These are phyloP conservation scores for Syritta pipiens DNA, from an alignment of 2,888 invertebrate genomes.

Conservation along the genomic window DNA sequence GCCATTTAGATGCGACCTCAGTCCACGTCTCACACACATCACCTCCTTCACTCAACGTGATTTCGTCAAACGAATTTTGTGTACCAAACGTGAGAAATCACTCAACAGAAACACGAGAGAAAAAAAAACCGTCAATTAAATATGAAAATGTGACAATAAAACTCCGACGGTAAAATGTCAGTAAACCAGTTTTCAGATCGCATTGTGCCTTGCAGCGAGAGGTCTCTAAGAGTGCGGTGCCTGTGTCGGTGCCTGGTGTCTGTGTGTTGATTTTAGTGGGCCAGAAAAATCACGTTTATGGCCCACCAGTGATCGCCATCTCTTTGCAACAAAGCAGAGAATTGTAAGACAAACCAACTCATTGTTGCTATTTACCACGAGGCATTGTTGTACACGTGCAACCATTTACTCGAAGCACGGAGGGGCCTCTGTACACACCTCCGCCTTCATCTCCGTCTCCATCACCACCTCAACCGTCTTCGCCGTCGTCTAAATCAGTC, in stretches of 20 bases:
- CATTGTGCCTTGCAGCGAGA: not conserved
- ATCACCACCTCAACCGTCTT: too few relatives aligned
- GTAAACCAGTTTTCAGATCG: conserved; percentile 42
- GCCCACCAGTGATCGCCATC: conserved; percentile 4
- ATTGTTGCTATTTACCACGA: conserved; percentile 46
- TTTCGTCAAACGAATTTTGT: conserved; percentile 21
- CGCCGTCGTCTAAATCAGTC: too few relatives aligned
- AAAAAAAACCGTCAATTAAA: conserved; percentile 49
- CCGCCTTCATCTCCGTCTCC: not conserved
- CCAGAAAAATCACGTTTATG: conserved; percentile 51
- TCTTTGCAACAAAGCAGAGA: not conserved
- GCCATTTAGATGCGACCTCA: too few relatives aligned
- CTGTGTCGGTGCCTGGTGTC: not conserved
- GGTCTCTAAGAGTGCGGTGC: not conserved
- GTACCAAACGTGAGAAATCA: conserved; percentile 11
- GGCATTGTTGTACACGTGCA: conserved; percentile 50
- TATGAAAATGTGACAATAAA: conserved; percentile 42
- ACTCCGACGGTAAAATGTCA: conserved; percentile 38
- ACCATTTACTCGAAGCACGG: too few relatives aligned
- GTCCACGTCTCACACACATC: not conserved
- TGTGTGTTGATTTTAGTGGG: conserved; percentile 39
- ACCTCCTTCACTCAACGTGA: not conserved
- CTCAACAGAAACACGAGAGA: too few relatives aligned
- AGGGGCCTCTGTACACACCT: too few relatives aligned
- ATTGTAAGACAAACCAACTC: conserved; percentile 20